These are phyloP conservation scores for Apomyelois bistriatella DNA, from an alignment of 2,888 invertebrate species.

Conservation along the genomic window DNA sequence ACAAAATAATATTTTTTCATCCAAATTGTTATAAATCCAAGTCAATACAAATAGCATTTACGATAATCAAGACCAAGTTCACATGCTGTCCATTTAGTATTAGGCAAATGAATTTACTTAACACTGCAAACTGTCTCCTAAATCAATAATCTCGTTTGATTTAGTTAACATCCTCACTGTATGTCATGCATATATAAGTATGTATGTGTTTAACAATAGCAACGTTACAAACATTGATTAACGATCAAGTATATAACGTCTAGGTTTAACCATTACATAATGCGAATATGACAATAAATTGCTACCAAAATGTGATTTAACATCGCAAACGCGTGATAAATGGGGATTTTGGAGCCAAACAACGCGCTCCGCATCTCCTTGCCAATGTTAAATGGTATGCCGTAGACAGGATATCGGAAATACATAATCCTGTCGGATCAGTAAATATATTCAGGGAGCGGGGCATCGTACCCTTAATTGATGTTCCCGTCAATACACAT, in stretches of 20 bases:
- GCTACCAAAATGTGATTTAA: constrained; percentile 29
- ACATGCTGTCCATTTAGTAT: neutral
- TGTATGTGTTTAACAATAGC: neutral
- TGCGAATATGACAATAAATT: constrained; percentile 31
- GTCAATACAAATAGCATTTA: neutral
- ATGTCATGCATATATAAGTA: neutral
- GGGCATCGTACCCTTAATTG: constrained; percentile 8
- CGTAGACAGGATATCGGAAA: constrained; percentile 23
- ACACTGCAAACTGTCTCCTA: constrained; percentile 8
- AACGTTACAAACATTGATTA: constrained; percentile 15
- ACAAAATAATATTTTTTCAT: no score
- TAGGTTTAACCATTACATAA: constrained; percentile 11
- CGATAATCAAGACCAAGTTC: neutral
- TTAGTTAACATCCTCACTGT: neutral
- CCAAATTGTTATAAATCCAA: no score
- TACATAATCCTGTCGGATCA: constrained; percentile 10
- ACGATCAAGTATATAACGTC: constrained; percentile 19
- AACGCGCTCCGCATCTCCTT: constrained; percentile 24
- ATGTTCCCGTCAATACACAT: constrained; percentile 2
- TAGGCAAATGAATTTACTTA: constrained; percentile 4
- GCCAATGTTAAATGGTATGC: constrained; percentile 29
- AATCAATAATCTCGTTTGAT: constrained; percentile 10
- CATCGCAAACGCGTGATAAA: constrained; percentile 28
- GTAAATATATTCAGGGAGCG: constrained; percentile 6
- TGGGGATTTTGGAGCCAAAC: constrained; percentile 29